A percentile compares a stretch with the other conserved stretches of the same genome.
Conservation (phyloP, 2,113 vertebrate genomes). For the Rhynchomys soricoides region DNA sequence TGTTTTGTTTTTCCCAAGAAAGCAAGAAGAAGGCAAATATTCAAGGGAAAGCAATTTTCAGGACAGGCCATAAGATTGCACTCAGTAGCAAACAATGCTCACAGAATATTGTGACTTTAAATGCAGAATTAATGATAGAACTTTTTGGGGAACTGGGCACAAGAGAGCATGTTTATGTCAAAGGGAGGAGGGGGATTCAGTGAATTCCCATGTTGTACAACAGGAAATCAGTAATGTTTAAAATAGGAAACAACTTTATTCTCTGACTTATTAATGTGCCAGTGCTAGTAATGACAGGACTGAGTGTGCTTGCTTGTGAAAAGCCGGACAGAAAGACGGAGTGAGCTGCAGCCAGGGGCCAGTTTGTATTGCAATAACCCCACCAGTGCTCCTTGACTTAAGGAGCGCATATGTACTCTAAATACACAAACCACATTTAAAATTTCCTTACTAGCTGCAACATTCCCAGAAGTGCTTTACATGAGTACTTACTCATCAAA, state of each 20-base stretch:
- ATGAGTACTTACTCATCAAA: background rate
- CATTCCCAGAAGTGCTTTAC: background rate
- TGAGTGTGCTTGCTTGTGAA: background rate
- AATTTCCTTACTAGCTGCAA: background rate
- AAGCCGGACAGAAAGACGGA: background rate
- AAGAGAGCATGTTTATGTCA: background rate
- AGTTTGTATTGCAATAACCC: background rate
- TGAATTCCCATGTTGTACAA: background rate
- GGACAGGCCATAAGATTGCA: background rate
- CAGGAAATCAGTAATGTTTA: background rate
- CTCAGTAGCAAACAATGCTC: background rate
- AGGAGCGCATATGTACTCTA: background rate
- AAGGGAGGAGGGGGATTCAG: background rate
- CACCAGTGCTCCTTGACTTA: background rate
- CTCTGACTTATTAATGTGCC: too few relatives aligned
- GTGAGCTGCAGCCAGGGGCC: background rate
- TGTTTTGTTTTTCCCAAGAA: background rate
- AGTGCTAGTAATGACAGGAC: background rate
- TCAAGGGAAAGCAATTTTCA: background rate
- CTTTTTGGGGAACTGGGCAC: slow-evolving; percentile 4
- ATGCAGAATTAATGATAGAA: background rate
- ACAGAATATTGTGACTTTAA: background rate
- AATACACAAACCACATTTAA: background rate
- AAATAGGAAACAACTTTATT: too few relatives aligned
- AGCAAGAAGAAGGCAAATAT: background rate